Conservation (phyloP, 2,888 invertebrate species). For the Polia nebulosa region DNA sequence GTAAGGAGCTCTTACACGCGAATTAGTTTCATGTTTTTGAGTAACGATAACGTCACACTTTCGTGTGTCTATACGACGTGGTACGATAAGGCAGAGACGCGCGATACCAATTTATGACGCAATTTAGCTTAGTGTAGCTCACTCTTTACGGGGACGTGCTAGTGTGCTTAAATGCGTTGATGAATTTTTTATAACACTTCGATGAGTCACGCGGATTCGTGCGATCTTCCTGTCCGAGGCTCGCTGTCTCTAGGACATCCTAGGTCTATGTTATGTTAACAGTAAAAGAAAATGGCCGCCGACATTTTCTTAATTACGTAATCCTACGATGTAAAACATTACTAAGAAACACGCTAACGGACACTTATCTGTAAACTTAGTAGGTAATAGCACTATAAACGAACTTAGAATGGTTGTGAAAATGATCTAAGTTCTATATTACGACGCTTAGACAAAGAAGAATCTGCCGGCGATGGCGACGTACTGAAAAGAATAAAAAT, state of each 20-base stretch:
- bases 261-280: neutral
- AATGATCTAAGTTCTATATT: too few species aligned
- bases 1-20: too few species aligned
- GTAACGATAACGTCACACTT: too few species aligned
- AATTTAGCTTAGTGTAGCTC: constrained; percentile 71
- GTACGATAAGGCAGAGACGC: neutral
- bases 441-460: neutral
- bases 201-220: constrained; percentile 45
- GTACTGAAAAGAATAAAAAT: neutral
- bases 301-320: neutral
- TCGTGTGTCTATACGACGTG: neutral
- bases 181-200: constrained; percentile 33
- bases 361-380: neutral
- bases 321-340: neutral
- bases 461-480: neutral
- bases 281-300: neutral
- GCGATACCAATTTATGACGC: neutral
- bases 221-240: constrained; percentile 27
- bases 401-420: too few species aligned
- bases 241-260: neutral
- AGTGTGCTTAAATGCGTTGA: constrained; percentile 37
- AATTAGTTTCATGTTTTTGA: too few species aligned
- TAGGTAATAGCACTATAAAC: too few species aligned
- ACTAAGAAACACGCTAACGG: constrained; percentile 10
- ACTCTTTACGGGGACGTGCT: constrained; percentile 48